Evolutionary conservation across 2,888 invertebrate genomes (phyloP).

Genomic region (Clepsis dumicolana): DNA sequence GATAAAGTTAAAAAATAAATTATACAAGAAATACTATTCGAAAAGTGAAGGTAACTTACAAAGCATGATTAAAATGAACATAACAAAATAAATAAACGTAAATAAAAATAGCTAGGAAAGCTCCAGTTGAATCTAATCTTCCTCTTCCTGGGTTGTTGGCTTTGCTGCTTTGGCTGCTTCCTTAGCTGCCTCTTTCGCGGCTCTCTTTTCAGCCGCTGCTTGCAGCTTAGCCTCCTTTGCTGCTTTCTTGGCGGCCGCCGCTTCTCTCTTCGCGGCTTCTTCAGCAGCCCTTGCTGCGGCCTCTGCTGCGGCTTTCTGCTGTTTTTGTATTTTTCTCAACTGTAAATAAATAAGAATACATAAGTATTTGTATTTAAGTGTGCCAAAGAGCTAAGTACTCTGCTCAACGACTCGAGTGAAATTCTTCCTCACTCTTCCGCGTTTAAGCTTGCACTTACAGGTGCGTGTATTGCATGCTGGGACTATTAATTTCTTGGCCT

Average conservation of each 20-base stretch:
- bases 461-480: too few species aligned
- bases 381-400: too few species aligned
- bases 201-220: not conserved
- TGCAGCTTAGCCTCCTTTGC: not conserved
- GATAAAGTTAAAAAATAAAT: not conserved
- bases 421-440: too few species aligned
- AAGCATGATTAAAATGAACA: not conserved
- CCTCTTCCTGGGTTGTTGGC: not conserved
- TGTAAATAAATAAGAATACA: not conserved
- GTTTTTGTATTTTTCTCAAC: not conserved
- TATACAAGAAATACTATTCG: not conserved
- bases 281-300: constrained; percentile 2
- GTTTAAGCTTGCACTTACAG: too few species aligned
- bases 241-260: not conserved
- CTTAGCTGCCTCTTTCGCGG: not conserved
- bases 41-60: constrained; percentile 1
- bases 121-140: not conserved
- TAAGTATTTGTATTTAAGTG: too few species aligned
- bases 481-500: too few species aligned
- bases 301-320: constrained; percentile 10
- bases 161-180: not conserved
- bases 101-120: not conserved
- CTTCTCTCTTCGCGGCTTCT: not conserved
- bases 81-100: not conserved
- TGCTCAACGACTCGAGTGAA: too few species aligned